These are phyloP conservation scores for Bradypodion pumilum DNA, from an alignment of 2,797 vertebrate species.

Conservation along the genomic window DNA sequence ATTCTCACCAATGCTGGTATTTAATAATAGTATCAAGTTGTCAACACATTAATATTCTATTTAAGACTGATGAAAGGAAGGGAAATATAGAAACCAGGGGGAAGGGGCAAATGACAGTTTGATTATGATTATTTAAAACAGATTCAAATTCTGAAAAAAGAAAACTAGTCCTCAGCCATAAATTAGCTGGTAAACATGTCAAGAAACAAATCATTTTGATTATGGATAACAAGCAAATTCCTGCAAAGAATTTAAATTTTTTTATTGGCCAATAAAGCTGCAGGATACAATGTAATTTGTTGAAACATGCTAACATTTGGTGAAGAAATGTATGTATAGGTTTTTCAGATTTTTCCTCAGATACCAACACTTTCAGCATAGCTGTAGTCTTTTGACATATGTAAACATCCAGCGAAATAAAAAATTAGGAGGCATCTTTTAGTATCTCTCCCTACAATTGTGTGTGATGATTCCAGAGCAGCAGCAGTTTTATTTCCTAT, in stretches of 20 bases:
- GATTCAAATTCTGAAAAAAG: conserved; percentile 43
- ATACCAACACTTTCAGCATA: not conserved
- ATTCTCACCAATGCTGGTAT: conserved; percentile 24
- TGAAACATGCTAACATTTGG: conserved; percentile 12
- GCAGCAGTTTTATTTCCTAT: not conserved
- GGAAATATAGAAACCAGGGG: not conserved
- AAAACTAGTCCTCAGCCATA: conserved; percentile 21
- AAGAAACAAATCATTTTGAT: conserved; percentile 48
- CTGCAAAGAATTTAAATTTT: not conserved
- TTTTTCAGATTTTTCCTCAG: conserved; percentile 17
- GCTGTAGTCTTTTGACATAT: not conserved
- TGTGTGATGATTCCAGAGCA: not conserved
- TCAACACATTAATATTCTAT: conserved; percentile 35
- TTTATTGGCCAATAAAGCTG: conserved; percentile 17
- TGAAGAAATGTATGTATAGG: not conserved
- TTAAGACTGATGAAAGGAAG: conserved; percentile 13
- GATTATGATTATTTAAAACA: conserved; percentile 54
- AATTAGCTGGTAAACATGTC: conserved; percentile 44
- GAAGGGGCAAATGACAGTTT: conserved; percentile 42
- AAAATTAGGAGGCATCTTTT: not conserved
- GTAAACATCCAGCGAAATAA: not conserved
- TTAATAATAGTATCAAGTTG: conserved; percentile 44
- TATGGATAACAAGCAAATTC: conserved; percentile 21
- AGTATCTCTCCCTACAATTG: not conserved
- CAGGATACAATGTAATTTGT: not conserved